A percentile compares a stretch with the other conserved stretches of the same genome.
These are phyloP conservation scores for Ceratotherium simum DNA, from an alignment of 2,113 vertebrate species.

Conservation along the genomic window DNA sequence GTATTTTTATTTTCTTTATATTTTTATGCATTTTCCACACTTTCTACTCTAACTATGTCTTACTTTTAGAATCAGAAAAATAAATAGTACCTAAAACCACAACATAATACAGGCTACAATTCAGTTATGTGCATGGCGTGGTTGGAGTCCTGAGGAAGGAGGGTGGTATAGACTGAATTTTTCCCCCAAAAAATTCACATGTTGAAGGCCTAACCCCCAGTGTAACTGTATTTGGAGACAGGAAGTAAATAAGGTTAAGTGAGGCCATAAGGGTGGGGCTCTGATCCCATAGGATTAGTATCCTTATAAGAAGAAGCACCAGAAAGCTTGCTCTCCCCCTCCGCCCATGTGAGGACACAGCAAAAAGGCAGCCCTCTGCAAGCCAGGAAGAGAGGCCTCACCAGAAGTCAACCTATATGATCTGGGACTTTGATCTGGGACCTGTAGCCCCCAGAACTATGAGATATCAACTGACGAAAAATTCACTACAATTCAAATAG, in stretches of 20 bases:
- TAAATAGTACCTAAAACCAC: neutral
- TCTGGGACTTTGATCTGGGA: neutral
- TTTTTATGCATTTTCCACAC: neutral
- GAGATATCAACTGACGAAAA: too few species aligned
- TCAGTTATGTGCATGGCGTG: neutral
- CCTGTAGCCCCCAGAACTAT: neutral
- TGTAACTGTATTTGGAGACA: neutral
- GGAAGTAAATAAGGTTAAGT: neutral
- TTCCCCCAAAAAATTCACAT: neutral
- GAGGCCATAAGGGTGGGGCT: neutral
- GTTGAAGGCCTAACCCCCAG: neutral
- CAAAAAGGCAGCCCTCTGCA: neutral
- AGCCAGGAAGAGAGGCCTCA: neutral
- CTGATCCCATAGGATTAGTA: neutral
- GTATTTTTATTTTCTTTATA: neutral
- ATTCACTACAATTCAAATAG: too few species aligned
- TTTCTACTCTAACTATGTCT: neutral
- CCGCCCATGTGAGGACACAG: neutral
- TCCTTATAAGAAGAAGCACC: neutral
- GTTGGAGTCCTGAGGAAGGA: too few species aligned
- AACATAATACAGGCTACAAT: neutral
- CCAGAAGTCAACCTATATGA: neutral
- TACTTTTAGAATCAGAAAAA: conserved; percentile 36
- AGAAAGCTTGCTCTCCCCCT: neutral
- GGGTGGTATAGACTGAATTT: neutral